Percentiles rank a stretch among this genome's conserved stretches.
Evolutionary conservation across 2,113 vertebrate species (phyloP).

Genomic region (Misgurnus anguillicaudatus): DNA sequence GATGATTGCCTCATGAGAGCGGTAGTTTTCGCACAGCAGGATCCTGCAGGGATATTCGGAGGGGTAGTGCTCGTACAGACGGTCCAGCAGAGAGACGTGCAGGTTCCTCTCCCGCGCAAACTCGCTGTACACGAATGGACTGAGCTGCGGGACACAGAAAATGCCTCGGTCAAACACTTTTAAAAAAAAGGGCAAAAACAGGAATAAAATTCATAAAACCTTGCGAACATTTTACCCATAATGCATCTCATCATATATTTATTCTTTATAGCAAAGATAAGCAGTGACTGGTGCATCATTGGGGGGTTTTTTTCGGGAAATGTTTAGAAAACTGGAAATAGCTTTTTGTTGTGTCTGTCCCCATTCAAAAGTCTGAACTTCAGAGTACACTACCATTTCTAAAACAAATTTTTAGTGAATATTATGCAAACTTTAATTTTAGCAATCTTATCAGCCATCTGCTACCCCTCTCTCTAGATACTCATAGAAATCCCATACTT

Average conservation of each 20-base stretch:
- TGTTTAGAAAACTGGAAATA: too few species aligned
- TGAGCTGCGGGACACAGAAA: slow-evolving; percentile 82
- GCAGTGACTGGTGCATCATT: too few species aligned
- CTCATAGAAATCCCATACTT: too few species aligned
- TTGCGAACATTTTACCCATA: too few species aligned
- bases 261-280: too few species aligned
- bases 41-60: slow-evolving; percentile 94
- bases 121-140: slow-evolving; percentile 99
- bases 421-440: neutral
- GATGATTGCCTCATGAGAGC: slow-evolving; percentile 99
- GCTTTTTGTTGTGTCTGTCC: too few species aligned
- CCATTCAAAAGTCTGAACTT: too few species aligned
- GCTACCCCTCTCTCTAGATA: neutral
- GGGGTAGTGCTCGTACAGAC: slow-evolving; percentile 97
- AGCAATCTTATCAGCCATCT: neutral
- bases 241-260: too few species aligned
- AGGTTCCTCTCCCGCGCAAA: slow-evolving; percentile 98
- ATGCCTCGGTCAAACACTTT: neutral
- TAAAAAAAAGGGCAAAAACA: too few species aligned
- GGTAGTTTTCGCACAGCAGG: slow-evolving; percentile 99
- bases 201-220: too few species aligned
- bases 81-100: slow-evolving; percentile 93
- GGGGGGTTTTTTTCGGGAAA: too few species aligned
- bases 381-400: too few species aligned
- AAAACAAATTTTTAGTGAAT: neutral